Evolutionary conservation across 2,797 vertebrate species (phyloP), one percentile per base, ranked within the genome.

Genomic region (Oophaga sylvatica): DNA sequence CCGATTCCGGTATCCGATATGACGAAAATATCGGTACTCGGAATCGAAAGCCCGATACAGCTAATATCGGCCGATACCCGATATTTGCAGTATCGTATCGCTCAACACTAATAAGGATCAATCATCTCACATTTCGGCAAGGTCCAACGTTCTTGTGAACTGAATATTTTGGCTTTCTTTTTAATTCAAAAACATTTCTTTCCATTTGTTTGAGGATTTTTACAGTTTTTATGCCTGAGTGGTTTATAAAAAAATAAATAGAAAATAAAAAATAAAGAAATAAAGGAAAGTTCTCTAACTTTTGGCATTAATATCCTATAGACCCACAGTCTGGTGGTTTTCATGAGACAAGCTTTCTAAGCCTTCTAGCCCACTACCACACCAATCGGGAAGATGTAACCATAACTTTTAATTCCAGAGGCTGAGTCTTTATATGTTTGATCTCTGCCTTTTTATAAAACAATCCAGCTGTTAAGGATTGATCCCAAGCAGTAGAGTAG

Each of bases 381-480:
- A 76, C 19, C 62, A 48, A 65, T 65, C 1, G 62, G 79, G 45
- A 81, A 53, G 45, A 22, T 62, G 67, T 65, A 81, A 48, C 62
- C 65, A 81, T 53, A 81, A 63, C 13, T 29, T 75, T n/a, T 63
- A 41, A 76, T 26, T 41, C 70, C 15, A 1, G 56, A 62, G 82
- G 26, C 67, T 59, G 31, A 73, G 70, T 22, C 41, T 29, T 84
- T 45, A n/a, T 41, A 77, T 56, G 15, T 85, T 26, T 83, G 67
- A 70, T 70, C 63, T 12, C 80, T 19, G 41, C 22, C 45, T 82
- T 63, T 29, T 1, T 48, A 48, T 76, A 65, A 79, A 26, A 68
- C 31, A 80, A 59, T 53, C 76, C 84, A 86, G 84, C 76, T 86
- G 84, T 70, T 41, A n/a, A n/a, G 11, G 53, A 35, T 26, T 70